A percentile compares a stretch with the other conserved stretches of the same genome.
Conservation (phyloP, 2,113 vertebrate genomes). For the Crotalus helleri region DNA sequence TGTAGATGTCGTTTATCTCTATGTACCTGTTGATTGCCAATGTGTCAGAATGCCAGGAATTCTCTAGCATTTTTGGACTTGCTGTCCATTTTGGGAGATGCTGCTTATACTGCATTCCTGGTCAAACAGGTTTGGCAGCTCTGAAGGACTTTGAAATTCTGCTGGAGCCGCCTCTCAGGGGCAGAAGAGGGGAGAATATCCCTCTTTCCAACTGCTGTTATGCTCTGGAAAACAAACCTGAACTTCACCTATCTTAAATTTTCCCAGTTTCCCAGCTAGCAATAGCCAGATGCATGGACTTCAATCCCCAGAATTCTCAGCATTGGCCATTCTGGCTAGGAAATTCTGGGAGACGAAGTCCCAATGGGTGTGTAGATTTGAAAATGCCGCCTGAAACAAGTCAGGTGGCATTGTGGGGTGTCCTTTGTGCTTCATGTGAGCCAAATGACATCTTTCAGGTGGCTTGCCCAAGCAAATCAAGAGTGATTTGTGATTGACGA, state of each 20-base stretch:
- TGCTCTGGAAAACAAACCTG: not conserved
- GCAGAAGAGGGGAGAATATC: not conserved
- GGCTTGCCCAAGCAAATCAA: not conserved
- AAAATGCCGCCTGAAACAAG: not conserved
- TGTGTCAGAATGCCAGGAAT: not conserved
- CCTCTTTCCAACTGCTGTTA: not conserved
- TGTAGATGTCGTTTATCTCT: not conserved
- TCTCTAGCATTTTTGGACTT: not conserved
- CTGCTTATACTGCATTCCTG: not conserved
- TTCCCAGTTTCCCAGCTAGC: not conserved
- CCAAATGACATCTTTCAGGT: not conserved
- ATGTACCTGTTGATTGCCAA: not conserved
- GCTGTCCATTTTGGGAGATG: not conserved
- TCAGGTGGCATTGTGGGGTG: not conserved
- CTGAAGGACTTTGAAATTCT: not conserved
- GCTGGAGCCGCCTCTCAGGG: not conserved
- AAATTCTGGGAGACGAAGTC: not conserved
- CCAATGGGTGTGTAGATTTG: not conserved
- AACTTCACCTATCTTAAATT: not conserved
- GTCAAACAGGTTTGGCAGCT: not conserved
- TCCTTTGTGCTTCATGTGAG: not conserved
- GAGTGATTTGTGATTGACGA: not conserved
- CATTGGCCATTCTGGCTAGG: not conserved
- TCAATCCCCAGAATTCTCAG: not conserved
- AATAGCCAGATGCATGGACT: not conserved